These are phyloP conservation scores for Nasonia giraulti DNA, from an alignment of 1,140 invertebrate genomes.

Conservation along the genomic window DNA sequence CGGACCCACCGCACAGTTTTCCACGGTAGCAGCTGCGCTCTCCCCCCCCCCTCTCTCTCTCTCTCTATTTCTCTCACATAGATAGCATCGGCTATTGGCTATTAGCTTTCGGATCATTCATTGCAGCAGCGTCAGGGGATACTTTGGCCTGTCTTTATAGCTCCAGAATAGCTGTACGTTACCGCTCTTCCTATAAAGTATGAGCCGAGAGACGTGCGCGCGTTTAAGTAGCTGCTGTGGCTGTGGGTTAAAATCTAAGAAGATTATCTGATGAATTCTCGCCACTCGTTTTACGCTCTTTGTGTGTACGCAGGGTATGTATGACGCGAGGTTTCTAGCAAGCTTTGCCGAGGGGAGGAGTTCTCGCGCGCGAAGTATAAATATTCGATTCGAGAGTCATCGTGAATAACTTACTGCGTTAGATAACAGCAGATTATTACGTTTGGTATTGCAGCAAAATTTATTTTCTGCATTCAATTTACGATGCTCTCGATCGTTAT, in stretches of 20 bases:
- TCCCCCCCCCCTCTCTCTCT: too few relatives aligned
- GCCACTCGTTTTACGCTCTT: background rate
- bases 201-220: constrained; percentile 18
- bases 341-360: too few relatives aligned
- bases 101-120: constrained; percentile 63
- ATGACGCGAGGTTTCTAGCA: background rate
- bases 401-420: too few relatives aligned
- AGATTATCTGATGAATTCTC: background rate
- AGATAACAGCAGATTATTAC: too few relatives aligned
- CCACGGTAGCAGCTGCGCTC: constrained; percentile 23
- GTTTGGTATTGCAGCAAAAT: too few relatives aligned
- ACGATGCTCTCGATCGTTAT: too few relatives aligned
- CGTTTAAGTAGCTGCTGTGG: constrained; percentile 35
- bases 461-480: too few relatives aligned
- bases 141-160: constrained; percentile 59
- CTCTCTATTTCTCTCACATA: background rate
- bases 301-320: background rate
- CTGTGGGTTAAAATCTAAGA: background rate
- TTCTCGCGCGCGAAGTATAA: too few relatives aligned
- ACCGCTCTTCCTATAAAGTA: constrained; percentile 53
- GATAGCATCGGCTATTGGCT: constrained; percentile 56
- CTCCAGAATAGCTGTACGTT: constrained; percentile 59
- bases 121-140: constrained; percentile 58
- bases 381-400: too few relatives aligned
- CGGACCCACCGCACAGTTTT: background rate